Conservation (phyloP, 2,797 vertebrate genomes). For the Danio jaintianensis region DNA sequence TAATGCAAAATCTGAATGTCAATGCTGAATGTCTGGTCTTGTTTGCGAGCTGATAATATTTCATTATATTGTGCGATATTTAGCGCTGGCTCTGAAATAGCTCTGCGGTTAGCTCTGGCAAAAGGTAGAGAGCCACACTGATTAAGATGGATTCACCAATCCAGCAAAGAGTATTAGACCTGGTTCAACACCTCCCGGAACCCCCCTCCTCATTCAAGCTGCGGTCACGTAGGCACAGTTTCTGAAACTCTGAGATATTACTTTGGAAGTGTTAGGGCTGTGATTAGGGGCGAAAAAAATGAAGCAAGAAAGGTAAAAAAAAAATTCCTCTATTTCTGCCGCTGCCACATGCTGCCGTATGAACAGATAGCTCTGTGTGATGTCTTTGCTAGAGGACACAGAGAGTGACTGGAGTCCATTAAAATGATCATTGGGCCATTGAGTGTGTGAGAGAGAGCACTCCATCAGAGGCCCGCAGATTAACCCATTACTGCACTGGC, state of each 20-base stretch:
- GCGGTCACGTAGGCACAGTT: constrained; percentile 45
- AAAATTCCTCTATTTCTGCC: constrained; percentile 43
- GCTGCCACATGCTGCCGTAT: constrained; percentile 51
- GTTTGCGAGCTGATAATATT: constrained; percentile 64
- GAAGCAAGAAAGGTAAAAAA: neutral
- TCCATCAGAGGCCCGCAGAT: constrained; percentile 61
- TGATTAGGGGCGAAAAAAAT: constrained; percentile 48
- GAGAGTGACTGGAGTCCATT: constrained; percentile 62
- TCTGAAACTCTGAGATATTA: constrained; percentile 50
- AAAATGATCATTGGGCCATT: constrained; percentile 62
- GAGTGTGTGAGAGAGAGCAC: constrained; percentile 60
- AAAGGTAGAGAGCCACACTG: constrained; percentile 55
- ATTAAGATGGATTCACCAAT: constrained; percentile 67
- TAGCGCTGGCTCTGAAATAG: constrained; percentile 61
- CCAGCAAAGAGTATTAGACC: constrained; percentile 59
- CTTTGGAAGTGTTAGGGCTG: constrained; percentile 41
- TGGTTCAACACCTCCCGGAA: constrained; percentile 32
- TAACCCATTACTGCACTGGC: constrained; percentile 60
- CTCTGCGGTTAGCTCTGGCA: constrained; percentile 56
- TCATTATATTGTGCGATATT: constrained; percentile 61
- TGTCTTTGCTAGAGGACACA: constrained; percentile 62
- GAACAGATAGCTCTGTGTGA: constrained; percentile 56
- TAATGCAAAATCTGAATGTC: constrained; percentile 54
- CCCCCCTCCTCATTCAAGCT: constrained; percentile 30
- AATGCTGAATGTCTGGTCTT: constrained; percentile 61